Evolutionary conservation across 1,140 invertebrate species (phyloP).

Genomic region (Phortica variegata): DNA sequence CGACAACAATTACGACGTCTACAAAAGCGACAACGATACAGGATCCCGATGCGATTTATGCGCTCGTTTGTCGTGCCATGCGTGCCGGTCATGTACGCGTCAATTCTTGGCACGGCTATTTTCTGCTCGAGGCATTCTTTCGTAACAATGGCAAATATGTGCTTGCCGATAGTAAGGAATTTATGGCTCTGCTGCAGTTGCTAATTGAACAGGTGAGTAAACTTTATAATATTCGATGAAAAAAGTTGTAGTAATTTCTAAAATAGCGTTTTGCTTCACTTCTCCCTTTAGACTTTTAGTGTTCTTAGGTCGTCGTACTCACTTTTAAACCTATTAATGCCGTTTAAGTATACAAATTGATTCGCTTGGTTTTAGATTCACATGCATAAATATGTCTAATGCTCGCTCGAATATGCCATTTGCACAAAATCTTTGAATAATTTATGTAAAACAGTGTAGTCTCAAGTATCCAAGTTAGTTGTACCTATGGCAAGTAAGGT

Average conservation of each 20-base stretch:
- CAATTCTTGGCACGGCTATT: constrained; percentile 20
- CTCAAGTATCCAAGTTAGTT: no score
- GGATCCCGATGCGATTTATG: constrained; percentile 40
- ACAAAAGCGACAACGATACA: constrained; percentile 7
- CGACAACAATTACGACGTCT: no score
- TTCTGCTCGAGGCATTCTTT: constrained; percentile 41
- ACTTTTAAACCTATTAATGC: no score
- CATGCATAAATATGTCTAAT: constrained; percentile 25
- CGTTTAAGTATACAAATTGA: no score
- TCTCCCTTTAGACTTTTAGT: no score
- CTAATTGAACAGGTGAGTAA: constrained; percentile 46
- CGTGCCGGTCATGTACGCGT: constrained; percentile 27
- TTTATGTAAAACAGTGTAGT: no score
- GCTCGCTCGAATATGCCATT: constrained; percentile 7
- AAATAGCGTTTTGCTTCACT: no score
- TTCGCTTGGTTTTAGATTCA: no score
- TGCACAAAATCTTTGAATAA: constrained; percentile 23
- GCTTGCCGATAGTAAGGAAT: constrained; percentile 49
- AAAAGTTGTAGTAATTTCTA: no score
- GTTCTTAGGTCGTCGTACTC: no score
- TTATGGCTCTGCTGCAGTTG: constrained; percentile 42
- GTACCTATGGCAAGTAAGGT: no score
- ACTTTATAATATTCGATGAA: no score
- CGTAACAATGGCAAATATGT: constrained; percentile 51
- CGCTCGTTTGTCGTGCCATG: constrained; percentile 28